Percentiles rank a stretch among this genome's conserved stretches.
phyloP scores from a whole-genome alignment of 2,113 vertebrate genomes.

The Gymnarchus niloticus region DNA sequence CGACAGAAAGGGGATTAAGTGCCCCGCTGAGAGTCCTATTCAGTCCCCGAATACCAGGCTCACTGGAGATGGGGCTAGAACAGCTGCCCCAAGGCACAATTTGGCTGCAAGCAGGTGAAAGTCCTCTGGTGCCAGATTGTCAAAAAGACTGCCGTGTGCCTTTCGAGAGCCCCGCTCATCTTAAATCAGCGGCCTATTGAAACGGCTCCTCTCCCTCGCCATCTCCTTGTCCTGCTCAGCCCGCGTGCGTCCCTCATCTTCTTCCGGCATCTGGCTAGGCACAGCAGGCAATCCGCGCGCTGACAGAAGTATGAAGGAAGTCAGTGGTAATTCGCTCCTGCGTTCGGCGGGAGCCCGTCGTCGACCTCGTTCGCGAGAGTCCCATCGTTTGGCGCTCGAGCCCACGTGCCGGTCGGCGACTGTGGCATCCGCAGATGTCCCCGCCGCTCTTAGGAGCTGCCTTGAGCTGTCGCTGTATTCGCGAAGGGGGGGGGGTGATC shows the following conservation, averaged over 20 bases:
- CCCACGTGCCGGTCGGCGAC: background rate
- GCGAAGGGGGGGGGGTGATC: background rate
- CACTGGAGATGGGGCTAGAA: background rate
- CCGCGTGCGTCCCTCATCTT: background rate
- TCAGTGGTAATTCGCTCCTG: slow-evolving; percentile 11
- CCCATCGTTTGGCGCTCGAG: background rate
- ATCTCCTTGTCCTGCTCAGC: background rate
- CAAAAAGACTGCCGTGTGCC: slow-evolving; percentile 14
- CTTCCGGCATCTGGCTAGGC: slow-evolving; percentile 27
- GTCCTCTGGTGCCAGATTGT: slow-evolving; percentile 17
- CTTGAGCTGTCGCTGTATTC: background rate
- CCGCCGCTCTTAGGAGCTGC: too few relatives aligned
- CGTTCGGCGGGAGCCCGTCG: background rate
- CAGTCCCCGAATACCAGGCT: background rate
- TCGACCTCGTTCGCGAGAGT: background rate
- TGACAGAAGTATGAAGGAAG: slow-evolving; percentile 15
- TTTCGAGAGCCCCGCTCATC: slow-evolving; percentile 32
- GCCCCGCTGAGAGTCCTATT: background rate
- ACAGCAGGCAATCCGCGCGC: slow-evolving; percentile 28
- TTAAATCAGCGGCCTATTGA: slow-evolving; percentile 38
- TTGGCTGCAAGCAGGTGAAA: slow-evolving; percentile 27
- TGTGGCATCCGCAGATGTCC: background rate
- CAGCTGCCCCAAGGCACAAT: slow-evolving; percentile 19
- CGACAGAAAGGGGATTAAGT: background rate
- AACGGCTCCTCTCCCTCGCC: slow-evolving; percentile 1